Evolutionary conservation across 1,140 invertebrate genomes (phyloP), one percentile per base, ranked within the genome.

Genomic region (Zaprionus lachaisei): DNA sequence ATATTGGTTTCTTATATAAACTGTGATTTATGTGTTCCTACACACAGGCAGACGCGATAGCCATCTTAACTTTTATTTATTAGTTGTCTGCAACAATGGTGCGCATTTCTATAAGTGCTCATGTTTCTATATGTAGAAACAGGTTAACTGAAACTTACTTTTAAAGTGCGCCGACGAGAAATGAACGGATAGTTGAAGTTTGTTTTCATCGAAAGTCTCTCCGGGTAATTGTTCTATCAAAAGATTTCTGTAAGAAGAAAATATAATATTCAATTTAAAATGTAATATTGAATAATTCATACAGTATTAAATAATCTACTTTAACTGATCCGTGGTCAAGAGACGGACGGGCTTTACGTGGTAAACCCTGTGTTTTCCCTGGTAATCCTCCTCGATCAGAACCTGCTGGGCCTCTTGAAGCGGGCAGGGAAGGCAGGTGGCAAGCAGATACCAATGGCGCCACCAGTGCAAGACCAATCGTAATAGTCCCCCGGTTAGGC

Each of bases 391-490:
- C 93, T 96, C 94, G 73, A 98, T 94, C 15, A 98, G 93, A 51
- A 98, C 94, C 92, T 96, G 96, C 22, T 96, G 95, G 1, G 98
- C 97, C n/a, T 94, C 85, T 51, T 94, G 94, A 34, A 98, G 94
- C 41, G 95, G 91, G 85, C 96, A 97, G 75, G 94, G 93, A 24
- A 92, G 92, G 83, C 97, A 96, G 2, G 96, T 98, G 2, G 95
- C 94, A 66, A 96, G 95, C 20, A 98, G 93, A 81, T 96, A 94
- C 93, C 96, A 95, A 60, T 95, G 95, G 1, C 97, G 97, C 93
- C 95, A 96, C 97, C 98, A 99, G 92, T 98, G 96, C 92, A 98
- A 96, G 44, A 98, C 89, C 37, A 99, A 93, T 31, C 96, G 94
- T 6, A 98, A 93, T 7, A 97, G 86, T 28, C 98, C 98, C 17